These are phyloP conservation scores for Gambusia holbrooki DNA, from an alignment of 2,113 vertebrate species.

Conservation along the genomic window DNA sequence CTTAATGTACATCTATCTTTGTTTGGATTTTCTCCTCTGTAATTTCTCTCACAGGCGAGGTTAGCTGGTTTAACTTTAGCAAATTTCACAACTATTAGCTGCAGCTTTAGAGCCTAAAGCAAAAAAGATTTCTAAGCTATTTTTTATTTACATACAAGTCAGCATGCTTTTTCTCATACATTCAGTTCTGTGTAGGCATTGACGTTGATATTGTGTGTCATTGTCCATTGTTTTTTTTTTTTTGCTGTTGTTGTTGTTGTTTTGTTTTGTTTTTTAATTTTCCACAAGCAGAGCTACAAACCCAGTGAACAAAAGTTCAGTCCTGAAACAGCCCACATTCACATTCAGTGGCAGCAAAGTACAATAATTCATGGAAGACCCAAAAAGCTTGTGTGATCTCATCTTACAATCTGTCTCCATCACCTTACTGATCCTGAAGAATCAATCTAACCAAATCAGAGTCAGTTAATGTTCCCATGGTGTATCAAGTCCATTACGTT, in stretches of 20 bases:
- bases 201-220: neutral
- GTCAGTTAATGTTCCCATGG: neutral
- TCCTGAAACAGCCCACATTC: constrained; percentile 21
- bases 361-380: constrained; percentile 3
- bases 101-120: neutral
- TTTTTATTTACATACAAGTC: constrained; percentile 8
- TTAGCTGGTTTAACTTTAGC: neutral
- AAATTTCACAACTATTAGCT: neutral
- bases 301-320: neutral
- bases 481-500: neutral
- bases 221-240: neutral
- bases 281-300: neutral
- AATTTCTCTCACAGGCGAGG: neutral
- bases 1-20: neutral
- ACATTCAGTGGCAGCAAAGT: neutral
- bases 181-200: neutral
- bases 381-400: rapidly evolving
- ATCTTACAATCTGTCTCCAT: neutral
- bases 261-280: neutral
- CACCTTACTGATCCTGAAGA: neutral
- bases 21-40: neutral
- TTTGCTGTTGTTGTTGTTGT: neutral
- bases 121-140: neutral
- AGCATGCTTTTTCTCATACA: constrained; percentile 19
- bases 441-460: neutral